Evolutionary conservation across 2,113 vertebrate species (phyloP).

Genomic region (Odobenus rosmarus): DNA sequence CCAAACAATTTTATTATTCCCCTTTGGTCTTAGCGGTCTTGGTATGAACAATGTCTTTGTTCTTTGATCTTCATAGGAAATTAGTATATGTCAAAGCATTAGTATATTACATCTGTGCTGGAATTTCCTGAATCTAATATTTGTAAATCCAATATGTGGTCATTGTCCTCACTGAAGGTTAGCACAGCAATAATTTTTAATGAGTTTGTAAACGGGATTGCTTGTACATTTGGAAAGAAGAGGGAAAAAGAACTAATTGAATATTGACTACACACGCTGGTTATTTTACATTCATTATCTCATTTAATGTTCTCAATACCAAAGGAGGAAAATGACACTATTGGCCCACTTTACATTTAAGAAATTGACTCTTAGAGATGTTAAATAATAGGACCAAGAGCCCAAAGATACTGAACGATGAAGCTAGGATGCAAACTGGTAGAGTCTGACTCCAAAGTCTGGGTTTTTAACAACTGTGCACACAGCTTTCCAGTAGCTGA

Average conservation of each 20-base stretch:
- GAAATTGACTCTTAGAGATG: background rate
- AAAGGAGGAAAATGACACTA: background rate
- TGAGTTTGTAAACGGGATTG: background rate
- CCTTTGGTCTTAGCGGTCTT: background rate
- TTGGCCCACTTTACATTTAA: background rate
- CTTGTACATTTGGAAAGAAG: conserved; percentile 1
- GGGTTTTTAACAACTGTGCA: conserved; percentile 11
- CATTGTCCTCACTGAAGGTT: background rate
- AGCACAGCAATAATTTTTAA: conserved; percentile 28
- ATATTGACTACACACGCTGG: background rate
- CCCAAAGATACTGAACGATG: background rate
- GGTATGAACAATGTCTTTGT: background rate
- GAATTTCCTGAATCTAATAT: conserved; percentile 20
- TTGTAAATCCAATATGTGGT: background rate
- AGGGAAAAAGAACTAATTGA: conserved; percentile 16
- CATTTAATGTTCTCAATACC: background rate
- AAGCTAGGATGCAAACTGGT: background rate
- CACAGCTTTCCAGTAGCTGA: background rate
- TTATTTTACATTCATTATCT: conserved; percentile 9
- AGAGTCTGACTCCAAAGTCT: background rate
- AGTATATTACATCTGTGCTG: background rate
- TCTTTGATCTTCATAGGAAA: conserved; percentile 36
- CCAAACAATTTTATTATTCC: background rate
- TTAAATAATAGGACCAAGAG: conserved; percentile 8
- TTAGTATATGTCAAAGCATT: conserved; percentile 29